Evolutionary conservation across 2,888 invertebrate species (phyloP), one percentile per base, ranked within the genome.

Genomic region (Diabrotica balteata): DNA sequence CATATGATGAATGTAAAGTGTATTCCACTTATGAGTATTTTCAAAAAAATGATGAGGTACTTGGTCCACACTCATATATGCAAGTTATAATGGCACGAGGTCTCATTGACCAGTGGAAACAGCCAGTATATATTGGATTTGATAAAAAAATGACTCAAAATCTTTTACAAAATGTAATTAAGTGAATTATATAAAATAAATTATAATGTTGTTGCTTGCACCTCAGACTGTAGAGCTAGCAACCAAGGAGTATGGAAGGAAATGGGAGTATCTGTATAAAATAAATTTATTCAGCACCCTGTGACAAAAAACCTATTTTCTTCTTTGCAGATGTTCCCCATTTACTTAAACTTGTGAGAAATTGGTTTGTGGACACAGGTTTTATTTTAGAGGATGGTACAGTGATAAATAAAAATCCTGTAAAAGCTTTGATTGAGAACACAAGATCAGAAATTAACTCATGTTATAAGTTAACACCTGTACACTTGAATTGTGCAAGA

Each of bases 151-250:
- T 80, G 59, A 79, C 78, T 22, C 63, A 72, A 66, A 44, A 70
- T n/a, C 60, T 78, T 67, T 66, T 76, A 42, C 8, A 50, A 7
- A 64, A 1, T 45, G 69, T 77, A 5, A 74, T 78, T 46, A 61
- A 46, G 2, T n/a, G 52, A 70, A 59, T 49, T 75, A 46, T 52
- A 74, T 60, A 55, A 62, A 17, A 68, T 73, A 8, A 68, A 68
- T 8, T 80, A 75, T 69, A 67, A 73, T 46, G 79, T 80, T 17
- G 77, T 80, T 9, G 78, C 75, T 0, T 76, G 74, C 68, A 75
- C 75, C 0, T 71, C 66, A 10, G 76, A 79, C 66, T 78, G 76
- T 71, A 79, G 78, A 10, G 75, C 73, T 11, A 67, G 73, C n/a
- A 80, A 78, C 68, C 51, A 73, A 46, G 73, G 76, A 49, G 58